These are phyloP conservation scores for Anastatus disparis DNA, from an alignment of 1,140 invertebrate genomes.

Conservation along the genomic window DNA sequence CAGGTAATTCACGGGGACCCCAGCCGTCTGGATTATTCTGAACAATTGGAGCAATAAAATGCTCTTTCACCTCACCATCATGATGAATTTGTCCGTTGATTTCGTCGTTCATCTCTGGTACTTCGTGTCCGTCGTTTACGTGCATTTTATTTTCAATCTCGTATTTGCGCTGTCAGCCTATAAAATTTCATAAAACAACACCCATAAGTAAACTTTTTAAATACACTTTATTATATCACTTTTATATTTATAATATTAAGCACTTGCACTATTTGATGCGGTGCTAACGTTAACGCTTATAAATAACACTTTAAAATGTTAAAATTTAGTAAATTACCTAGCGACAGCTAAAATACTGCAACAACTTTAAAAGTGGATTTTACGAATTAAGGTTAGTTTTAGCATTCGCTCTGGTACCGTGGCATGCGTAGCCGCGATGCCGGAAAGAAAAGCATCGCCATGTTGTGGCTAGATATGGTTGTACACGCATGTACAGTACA, in stretches of 20 bases:
- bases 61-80: slow-evolving; percentile 51
- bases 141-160: no score
- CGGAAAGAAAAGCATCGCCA: slow-evolving; percentile 12
- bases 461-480: neutral
- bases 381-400: slow-evolving; percentile 15
- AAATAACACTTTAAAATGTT: neutral
- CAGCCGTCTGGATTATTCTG: slow-evolving; percentile 93
- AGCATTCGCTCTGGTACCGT: slow-evolving; percentile 1
- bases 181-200: no score
- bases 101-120: neutral
- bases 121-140: no score
- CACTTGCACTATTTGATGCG: neutral
- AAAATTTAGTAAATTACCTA: neutral
- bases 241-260: no score
- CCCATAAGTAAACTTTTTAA: no score
- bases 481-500: no score
- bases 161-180: no score
- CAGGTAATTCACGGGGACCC: slow-evolving; percentile 94
- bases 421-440: slow-evolving; percentile 10
- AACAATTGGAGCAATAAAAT: slow-evolving; percentile 78
- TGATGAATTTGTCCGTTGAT: neutral
- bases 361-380: neutral
- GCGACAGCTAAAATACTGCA: neutral
- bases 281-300: no score
- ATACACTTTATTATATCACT: no score